These are phyloP conservation scores for Diprion similis DNA, from an alignment of 1,140 invertebrate species.

Conservation along the genomic window DNA sequence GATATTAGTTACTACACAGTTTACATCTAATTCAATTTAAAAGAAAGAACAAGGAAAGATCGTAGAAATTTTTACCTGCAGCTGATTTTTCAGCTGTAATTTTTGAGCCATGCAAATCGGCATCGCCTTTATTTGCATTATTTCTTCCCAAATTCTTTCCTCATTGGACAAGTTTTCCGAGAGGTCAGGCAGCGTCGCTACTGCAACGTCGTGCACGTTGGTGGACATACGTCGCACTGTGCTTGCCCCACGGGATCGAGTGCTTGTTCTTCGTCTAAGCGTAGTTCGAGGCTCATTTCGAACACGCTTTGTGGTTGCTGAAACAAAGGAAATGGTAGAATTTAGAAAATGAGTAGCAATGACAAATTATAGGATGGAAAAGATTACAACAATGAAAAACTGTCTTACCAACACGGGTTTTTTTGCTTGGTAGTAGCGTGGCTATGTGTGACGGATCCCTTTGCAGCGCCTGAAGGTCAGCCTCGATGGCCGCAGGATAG, in stretches of 20 bases:
- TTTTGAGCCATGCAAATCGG: conserved; percentile 84
- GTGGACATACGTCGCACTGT: conserved; percentile 69
- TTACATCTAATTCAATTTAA: neutral
- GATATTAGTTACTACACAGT: conserved; percentile 8
- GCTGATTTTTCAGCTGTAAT: conserved; percentile 76
- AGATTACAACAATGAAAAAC: conserved; percentile 10
- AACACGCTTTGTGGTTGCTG: conserved; percentile 63
- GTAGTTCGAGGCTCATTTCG: conserved; percentile 63
- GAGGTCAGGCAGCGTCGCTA: conserved; percentile 78
- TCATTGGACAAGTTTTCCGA: conserved; percentile 84
- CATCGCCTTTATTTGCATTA: conserved; percentile 84
- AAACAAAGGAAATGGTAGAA: conserved; percentile 29
- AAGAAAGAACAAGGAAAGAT: neutral
- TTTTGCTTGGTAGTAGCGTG: conserved; percentile 79
- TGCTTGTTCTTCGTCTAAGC: conserved; percentile 68
- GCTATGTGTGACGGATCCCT: conserved; percentile 76
- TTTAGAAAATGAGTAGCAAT: conserved; percentile 15
- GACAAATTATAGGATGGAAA: conserved; percentile 8
- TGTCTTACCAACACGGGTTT: conserved; percentile 71
- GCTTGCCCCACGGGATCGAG: conserved; percentile 69
- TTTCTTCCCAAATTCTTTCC: conserved; percentile 84
- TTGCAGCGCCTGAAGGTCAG: conserved; percentile 70
- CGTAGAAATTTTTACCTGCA: conserved; percentile 67
- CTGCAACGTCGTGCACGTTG: conserved; percentile 72
- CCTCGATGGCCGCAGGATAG: conserved; percentile 76